phyloP scores from a whole-genome alignment of 2,888 invertebrate species.

The Chymomyza amoena region DNA sequence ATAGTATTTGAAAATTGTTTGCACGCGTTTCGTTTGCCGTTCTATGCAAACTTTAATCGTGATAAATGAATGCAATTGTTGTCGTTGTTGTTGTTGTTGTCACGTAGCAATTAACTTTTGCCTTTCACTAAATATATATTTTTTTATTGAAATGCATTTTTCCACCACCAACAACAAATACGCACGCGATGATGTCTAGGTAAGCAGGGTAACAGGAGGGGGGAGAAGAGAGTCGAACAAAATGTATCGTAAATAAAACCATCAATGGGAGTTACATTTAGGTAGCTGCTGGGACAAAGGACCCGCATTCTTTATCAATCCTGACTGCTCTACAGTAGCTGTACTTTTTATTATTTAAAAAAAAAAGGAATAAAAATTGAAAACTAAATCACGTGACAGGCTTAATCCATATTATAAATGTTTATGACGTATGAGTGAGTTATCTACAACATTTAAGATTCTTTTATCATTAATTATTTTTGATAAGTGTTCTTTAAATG shows the following conservation, averaged over 20 bases:
- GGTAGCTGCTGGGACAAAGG: conserved; percentile 30
- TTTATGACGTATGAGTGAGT: neutral
- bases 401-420: neutral
- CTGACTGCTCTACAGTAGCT: conserved; percentile 13
- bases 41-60: conserved; percentile 69
- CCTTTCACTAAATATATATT: conserved; percentile 29
- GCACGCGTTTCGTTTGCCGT: conserved; percentile 41
- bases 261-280: conserved; percentile 28
- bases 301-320: conserved; percentile 32
- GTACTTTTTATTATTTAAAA: conserved; percentile 25
- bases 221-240: neutral
- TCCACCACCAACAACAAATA: conserved; percentile 51
- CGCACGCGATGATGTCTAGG: conserved; percentile 15
- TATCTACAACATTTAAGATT: neutral
- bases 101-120: conserved; percentile 63
- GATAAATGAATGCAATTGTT: conserved; percentile 69
- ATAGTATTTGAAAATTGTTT: conserved; percentile 50
- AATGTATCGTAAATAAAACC: conserved; percentile 55
- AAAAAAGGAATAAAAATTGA: conserved; percentile 1
- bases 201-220: neutral
- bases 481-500: too few species aligned
- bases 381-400: conserved; percentile 46
- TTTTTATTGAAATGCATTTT: conserved; percentile 65
- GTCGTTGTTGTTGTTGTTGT: conserved; percentile 34
- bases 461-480: neutral